A percentile compares a stretch with the other conserved stretches of the same genome.
Evolutionary conservation across 2,888 invertebrate genomes (phyloP).

Genomic region (Glaucopsyche alexis): DNA sequence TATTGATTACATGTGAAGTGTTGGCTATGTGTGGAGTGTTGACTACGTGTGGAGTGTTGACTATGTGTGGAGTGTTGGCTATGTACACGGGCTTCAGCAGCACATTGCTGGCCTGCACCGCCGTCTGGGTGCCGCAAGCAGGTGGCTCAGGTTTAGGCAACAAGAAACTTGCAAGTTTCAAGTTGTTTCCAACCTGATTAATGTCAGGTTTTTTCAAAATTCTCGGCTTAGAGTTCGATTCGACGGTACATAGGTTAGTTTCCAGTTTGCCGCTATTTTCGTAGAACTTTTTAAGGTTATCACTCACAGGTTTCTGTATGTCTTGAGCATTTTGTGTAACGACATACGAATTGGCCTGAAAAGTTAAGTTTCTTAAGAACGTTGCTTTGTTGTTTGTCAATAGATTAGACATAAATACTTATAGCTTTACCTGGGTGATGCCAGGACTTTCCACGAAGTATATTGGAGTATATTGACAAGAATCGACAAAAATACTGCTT

Average conservation of each 20-base stretch:
- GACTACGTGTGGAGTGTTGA: conserved; percentile 39
- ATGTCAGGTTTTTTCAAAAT: conserved; percentile 56
- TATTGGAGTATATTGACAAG: conserved; percentile 71
- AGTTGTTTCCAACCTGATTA: conserved; percentile 59
- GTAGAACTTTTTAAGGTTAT: conserved; percentile 73
- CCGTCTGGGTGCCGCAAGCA: conserved; percentile 42
- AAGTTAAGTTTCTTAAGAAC: conserved; percentile 35
- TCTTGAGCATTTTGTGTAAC: conserved; percentile 54
- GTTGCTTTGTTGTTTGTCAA: conserved; percentile 21
- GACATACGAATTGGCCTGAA: conserved; percentile 63
- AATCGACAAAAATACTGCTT: conserved; percentile 63
- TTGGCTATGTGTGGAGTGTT: conserved; percentile 47
- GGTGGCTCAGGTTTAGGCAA: conserved; percentile 58
- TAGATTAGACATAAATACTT: conserved; percentile 39
- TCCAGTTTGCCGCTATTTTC: conserved; percentile 74
- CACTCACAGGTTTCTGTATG: conserved; percentile 57
- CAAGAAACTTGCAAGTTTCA: conserved; percentile 68
- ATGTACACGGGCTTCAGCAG: conserved; percentile 56
- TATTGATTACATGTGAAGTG: conserved; percentile 41
- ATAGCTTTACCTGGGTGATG: conserved; percentile 61
- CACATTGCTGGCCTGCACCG: conserved; percentile 41
- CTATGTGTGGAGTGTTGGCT: conserved; percentile 40
- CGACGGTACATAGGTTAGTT: conserved; percentile 52
- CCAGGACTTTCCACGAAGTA: conserved; percentile 69
- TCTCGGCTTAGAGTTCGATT: conserved; percentile 50